Percentiles rank a stretch among this genome's conserved stretches.
These are phyloP conservation scores for Campylorhamphus procurvoides DNA, from an alignment of 2,113 vertebrate species.

Conservation along the genomic window DNA sequence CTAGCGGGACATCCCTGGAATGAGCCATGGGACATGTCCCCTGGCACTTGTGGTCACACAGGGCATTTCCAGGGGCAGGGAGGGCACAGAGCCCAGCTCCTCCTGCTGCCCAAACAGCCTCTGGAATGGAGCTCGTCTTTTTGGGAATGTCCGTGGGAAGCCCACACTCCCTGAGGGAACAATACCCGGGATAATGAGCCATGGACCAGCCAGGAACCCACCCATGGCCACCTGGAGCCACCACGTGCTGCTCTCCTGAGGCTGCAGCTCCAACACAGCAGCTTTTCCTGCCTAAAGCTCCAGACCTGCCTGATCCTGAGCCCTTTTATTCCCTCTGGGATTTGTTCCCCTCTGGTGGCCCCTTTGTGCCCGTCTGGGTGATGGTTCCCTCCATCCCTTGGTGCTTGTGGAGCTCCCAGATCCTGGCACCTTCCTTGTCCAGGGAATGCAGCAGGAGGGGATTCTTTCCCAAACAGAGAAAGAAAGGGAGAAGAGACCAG, in stretches of 20 bases:
- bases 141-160: background rate
- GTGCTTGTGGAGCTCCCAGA: background rate
- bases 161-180: background rate
- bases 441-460: background rate
- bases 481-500: background rate
- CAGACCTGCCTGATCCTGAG: background rate
- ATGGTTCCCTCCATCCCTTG: background rate
- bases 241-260: background rate
- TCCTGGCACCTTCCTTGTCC: no score
- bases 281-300: no score
- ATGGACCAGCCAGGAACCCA: no score
- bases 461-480: background rate
- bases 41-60: background rate
- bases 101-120: background rate
- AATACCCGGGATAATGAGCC: accelerated
- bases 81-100: background rate
- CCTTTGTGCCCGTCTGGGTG: background rate
- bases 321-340: background rate
- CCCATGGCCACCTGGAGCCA: no score
- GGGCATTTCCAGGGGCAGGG: background rate
- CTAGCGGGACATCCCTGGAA: background rate
- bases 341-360: background rate
- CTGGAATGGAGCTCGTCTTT: background rate
- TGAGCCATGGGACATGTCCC: background rate
- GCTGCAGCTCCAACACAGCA: background rate